A percentile compares a stretch with the other conserved stretches of the same genome.
phyloP scores from a whole-genome alignment of 2,888 invertebrate genomes.

The Orthosia gothica region DNA sequence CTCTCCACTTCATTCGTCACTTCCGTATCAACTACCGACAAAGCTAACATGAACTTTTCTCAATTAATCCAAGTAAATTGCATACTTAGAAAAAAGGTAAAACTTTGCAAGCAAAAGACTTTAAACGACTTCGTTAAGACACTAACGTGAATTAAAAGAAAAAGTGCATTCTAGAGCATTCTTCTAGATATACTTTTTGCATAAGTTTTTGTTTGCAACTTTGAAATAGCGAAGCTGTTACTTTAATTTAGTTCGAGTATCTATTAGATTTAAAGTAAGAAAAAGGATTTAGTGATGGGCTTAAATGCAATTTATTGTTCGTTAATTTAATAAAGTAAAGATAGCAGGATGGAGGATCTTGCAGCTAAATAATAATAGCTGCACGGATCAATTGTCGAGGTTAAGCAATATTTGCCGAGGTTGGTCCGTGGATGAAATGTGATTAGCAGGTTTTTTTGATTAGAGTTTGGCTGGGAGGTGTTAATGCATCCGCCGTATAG shows the following conservation, averaged over 20 bases:
- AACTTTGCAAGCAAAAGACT: constrained; percentile 51
- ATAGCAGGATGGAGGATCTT: too few species aligned
- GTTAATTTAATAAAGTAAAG: not conserved
- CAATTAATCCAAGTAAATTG: constrained; percentile 67
- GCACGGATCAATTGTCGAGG: too few species aligned
- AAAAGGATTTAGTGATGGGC: not conserved
- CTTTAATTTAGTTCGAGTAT: constrained; percentile 23
- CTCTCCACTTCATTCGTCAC: constrained; percentile 16
- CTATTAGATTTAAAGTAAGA: constrained; percentile 1
- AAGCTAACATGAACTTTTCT: constrained; percentile 57
- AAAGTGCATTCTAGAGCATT: constrained; percentile 35
- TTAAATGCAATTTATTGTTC: constrained; percentile 1
- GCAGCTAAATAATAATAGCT: too few species aligned
- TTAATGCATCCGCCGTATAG: too few species aligned
- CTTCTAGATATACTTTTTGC: constrained; percentile 27
- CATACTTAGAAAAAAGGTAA: constrained; percentile 44
- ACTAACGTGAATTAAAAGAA: constrained; percentile 50
- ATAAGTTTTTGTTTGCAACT: constrained; percentile 25
- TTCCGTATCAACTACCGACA: constrained; percentile 11
- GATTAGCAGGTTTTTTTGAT: too few species aligned
- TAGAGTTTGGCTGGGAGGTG: too few species aligned
- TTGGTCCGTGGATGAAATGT: too few species aligned
- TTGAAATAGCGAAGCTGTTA: constrained; percentile 13
- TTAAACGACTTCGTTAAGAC: constrained; percentile 61
- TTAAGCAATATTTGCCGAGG: too few species aligned